Percentiles rank a stretch among this genome's conserved stretches.
Conservation (phyloP, 1,140 invertebrate species). For the Heliconius eleuchia region DNA sequence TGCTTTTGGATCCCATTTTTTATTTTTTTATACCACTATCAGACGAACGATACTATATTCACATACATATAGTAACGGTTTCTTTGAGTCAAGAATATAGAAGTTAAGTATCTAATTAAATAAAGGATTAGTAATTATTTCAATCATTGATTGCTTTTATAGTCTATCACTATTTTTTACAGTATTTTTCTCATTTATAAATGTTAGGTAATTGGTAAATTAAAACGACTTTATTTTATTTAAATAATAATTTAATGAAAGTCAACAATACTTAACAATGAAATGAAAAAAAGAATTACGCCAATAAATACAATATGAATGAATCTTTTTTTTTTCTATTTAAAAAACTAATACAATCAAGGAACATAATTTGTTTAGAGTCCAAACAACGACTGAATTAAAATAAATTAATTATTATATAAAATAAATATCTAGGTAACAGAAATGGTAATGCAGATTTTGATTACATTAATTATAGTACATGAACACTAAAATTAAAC, state of each 20-base stretch:
- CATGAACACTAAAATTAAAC: background rate
- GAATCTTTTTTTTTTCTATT: background rate
- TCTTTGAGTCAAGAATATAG: no score
- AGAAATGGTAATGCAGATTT: background rate
- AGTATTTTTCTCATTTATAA: background rate
- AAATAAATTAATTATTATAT: slow-evolving; percentile 2
- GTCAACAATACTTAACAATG: slow-evolving; percentile 12
- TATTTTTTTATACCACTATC: no score
- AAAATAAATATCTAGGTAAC: background rate
- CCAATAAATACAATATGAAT: slow-evolving; percentile 3
- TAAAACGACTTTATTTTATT: background rate
- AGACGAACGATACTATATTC: no score
- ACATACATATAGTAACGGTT: no score
- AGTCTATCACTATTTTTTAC: no score
- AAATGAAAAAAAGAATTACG: slow-evolving; percentile 4
- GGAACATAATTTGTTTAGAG: slow-evolving; percentile 12
- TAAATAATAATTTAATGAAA: slow-evolving; percentile 4
- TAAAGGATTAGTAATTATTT: no score
- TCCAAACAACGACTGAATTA: slow-evolving; percentile 9
- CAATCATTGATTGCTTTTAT: no score
- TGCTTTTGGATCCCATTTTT: no score
- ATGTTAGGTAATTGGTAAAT: background rate
- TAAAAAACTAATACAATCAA: background rate
- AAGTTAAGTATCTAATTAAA: no score
- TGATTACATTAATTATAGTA: background rate